Evolutionary conservation across 2,888 invertebrate species (phyloP).

Genomic region (Apantesis nais): DNA sequence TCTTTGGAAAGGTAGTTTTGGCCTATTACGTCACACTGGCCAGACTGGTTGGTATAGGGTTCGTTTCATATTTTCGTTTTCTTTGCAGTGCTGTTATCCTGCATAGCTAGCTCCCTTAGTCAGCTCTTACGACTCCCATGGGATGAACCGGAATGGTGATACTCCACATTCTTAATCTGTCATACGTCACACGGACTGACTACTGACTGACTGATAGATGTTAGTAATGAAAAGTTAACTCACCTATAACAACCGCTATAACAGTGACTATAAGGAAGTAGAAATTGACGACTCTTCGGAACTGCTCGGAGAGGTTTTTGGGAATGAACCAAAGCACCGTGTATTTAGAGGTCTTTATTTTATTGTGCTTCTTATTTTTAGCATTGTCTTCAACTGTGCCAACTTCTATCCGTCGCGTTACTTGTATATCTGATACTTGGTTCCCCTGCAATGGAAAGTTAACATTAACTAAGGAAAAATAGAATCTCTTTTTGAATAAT

Average conservation of each 20-base stretch:
- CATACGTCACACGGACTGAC: not conserved
- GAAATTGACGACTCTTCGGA: constrained; percentile 93
- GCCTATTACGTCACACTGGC: too few species aligned
- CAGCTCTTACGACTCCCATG: too few species aligned
- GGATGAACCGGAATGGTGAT: too few species aligned
- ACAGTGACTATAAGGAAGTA: constrained; percentile 92
- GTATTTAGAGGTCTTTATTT: constrained; percentile 90
- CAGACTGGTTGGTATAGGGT: too few species aligned
- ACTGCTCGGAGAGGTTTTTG: constrained; percentile 93
- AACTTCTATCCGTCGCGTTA: constrained; percentile 87
- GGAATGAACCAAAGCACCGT: constrained; percentile 92
- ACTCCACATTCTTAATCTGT: too few species aligned
- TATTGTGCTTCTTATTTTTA: constrained; percentile 79
- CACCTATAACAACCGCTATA: constrained; percentile 88
- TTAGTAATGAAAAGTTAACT: constrained; percentile 50
- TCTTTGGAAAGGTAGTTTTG: too few species aligned
- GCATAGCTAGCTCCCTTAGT: too few species aligned
- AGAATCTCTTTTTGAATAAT: not conserved
- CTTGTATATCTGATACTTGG: constrained; percentile 84
- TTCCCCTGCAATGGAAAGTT: constrained; percentile 78
- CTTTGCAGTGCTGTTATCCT: too few species aligned
- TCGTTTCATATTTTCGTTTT: too few species aligned
- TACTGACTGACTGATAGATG: too few species aligned
- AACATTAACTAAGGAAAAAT: not conserved
- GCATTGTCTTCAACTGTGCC: constrained; percentile 74